These are phyloP conservation scores for Hemicordylus capensis DNA, from an alignment of 2,113 vertebrate genomes.

Conservation along the genomic window DNA sequence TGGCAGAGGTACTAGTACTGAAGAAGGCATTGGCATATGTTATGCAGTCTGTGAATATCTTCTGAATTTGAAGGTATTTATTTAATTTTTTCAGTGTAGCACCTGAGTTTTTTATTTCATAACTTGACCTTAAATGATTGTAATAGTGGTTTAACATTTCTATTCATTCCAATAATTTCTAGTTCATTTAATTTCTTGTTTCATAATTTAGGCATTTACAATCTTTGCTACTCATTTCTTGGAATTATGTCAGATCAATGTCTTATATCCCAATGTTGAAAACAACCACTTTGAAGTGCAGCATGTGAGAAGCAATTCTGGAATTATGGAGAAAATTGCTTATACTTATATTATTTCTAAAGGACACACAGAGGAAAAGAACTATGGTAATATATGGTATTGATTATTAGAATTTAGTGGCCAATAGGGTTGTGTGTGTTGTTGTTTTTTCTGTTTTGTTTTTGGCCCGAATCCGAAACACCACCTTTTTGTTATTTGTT, in stretches of 20 bases:
- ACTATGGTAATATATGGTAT: slow-evolving; percentile 83
- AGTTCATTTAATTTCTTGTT: slow-evolving; percentile 37
- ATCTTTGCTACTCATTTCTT: slow-evolving; percentile 95
- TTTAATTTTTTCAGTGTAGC: slow-evolving; percentile 22
- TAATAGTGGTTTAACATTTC: slow-evolving; percentile 16
- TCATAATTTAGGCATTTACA: slow-evolving; percentile 87
- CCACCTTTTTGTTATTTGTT: no score
- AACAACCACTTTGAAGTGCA: slow-evolving; percentile 96
- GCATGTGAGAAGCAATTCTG: slow-evolving; percentile 78
- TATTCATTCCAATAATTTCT: not conserved
- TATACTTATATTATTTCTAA: slow-evolving; percentile 89
- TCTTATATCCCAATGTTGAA: slow-evolving; percentile 92
- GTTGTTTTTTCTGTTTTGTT: no score
- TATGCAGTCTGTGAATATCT: slow-evolving; percentile 93
- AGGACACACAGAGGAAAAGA: slow-evolving; percentile 90
- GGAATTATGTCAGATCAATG: slow-evolving; percentile 90
- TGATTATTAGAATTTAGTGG: slow-evolving; percentile 1
- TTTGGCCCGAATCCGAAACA: no score
- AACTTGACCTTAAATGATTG: not conserved
- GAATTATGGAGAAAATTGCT: slow-evolving; percentile 81
- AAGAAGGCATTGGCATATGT: slow-evolving; percentile 95
- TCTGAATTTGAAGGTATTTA: slow-evolving; percentile 89
- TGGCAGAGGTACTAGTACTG: slow-evolving; percentile 93
- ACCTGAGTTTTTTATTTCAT: slow-evolving; percentile 15
- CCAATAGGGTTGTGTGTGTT: no score